These are phyloP conservation scores for Pilophorus perplexus DNA, from an alignment of 2,888 invertebrate genomes.

Conservation along the genomic window DNA sequence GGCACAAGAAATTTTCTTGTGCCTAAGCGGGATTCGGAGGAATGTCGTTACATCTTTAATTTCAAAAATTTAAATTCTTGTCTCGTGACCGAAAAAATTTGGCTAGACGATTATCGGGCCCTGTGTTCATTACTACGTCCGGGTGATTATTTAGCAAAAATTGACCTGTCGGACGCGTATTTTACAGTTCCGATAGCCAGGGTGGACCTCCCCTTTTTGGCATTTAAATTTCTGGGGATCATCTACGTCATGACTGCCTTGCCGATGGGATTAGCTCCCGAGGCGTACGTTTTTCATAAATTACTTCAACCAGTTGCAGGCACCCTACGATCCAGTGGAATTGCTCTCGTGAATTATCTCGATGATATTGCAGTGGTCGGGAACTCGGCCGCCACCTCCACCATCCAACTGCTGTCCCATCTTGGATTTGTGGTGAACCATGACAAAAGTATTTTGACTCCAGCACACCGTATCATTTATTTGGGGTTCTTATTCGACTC, in stretches of 20 bases:
- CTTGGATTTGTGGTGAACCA: not conserved
- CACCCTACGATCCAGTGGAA: not conserved
- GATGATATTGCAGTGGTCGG: not conserved
- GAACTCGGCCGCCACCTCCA: not conserved
- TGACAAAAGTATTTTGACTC: not conserved
- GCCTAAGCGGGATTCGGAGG: not conserved
- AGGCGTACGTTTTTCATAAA: not conserved
- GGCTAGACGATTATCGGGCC: conserved; percentile 2
- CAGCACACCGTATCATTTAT: not conserved
- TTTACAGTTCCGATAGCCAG: not conserved
- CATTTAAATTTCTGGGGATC: not conserved
- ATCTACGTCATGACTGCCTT: not conserved
- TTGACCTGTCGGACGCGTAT: conserved; percentile 1
- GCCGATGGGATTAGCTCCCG: not conserved
- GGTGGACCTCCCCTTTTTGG: not conserved
- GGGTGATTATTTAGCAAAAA: not conserved
- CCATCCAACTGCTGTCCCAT: not conserved
- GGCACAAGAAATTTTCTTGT: too few relatives aligned
- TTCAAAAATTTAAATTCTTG: not conserved
- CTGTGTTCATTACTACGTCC: not conserved
- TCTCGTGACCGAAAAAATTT: not conserved
- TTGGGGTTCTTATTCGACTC: not conserved
- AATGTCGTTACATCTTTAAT: not conserved
- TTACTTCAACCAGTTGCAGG: not conserved
- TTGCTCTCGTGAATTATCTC: not conserved